These are phyloP conservation scores for Cercocebus atys DNA, from an alignment of 2,113 vertebrate species.

Conservation along the genomic window DNA sequence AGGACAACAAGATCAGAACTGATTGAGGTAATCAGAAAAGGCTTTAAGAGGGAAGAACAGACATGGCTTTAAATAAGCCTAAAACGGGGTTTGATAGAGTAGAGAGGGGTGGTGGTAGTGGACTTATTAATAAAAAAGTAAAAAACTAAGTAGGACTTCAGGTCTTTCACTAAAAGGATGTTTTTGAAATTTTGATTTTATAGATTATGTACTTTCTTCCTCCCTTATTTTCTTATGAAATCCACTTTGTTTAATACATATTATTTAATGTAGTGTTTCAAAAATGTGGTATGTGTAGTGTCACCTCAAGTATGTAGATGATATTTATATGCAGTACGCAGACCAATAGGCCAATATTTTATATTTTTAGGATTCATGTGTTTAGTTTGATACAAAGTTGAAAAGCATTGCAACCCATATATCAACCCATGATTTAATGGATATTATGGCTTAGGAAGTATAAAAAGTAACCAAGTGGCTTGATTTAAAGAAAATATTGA, in stretches of 20 bases:
- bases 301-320: background rate
- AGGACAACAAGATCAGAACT: background rate
- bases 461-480: background rate
- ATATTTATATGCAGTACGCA: background rate
- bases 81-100: background rate
- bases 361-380: conserved; percentile 17
- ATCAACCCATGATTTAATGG: background rate
- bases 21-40: background rate
- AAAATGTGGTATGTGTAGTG: background rate
- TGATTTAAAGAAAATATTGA: conserved; percentile 65
- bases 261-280: conserved; percentile 18
- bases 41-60: background rate
- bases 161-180: background rate
- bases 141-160: background rate
- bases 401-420: background rate
- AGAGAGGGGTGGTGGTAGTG: background rate
- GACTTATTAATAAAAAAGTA: conserved; percentile 20
- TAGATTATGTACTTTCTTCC: background rate
- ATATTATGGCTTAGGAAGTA: background rate
- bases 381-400: background rate
- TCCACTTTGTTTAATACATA: background rate
- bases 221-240: background rate
- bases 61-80: background rate
- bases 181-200: conserved; percentile 48
- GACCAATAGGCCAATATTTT: background rate